Conservation (phyloP, 2,888 invertebrate species). For the Trilocha varians region DNA sequence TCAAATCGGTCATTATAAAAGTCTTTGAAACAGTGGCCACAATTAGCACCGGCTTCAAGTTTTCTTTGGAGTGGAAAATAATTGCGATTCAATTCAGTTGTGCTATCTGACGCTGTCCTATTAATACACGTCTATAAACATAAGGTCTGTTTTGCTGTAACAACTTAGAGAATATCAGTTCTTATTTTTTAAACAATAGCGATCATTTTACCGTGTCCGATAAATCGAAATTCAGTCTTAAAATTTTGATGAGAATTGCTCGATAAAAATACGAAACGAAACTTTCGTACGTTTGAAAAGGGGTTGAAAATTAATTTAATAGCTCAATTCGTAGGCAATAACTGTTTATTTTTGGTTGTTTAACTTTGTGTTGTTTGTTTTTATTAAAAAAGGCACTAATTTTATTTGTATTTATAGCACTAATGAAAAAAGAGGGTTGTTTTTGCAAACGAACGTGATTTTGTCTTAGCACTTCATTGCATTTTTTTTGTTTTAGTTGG, state of each 20-base stretch:
- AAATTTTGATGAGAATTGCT: not conserved
- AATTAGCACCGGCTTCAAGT: conserved; percentile 51
- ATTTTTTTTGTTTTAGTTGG: too few species aligned
- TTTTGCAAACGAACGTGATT: too few species aligned
- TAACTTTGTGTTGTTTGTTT: not conserved
- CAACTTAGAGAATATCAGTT: not conserved
- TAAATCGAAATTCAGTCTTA: not conserved
- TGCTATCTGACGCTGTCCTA: conserved; percentile 41
- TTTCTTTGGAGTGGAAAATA: conserved; percentile 56
- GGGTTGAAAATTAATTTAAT: not conserved
- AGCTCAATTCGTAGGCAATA: not conserved
- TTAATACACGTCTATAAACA: not conserved
- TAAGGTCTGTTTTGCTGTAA: not conserved
- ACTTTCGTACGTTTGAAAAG: not conserved
- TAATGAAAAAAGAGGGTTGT: too few species aligned
- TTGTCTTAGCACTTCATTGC: too few species aligned
- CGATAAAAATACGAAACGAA: not conserved
- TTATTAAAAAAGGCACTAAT: too few species aligned
- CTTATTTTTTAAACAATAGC: not conserved
- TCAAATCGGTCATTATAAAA: not conserved
- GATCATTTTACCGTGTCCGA: not conserved
- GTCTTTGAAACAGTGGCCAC: conserved; percentile 21
- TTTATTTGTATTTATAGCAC: too few species aligned
- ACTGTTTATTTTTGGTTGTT: not conserved
- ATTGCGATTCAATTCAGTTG: conserved; percentile 61